phyloP scores from a whole-genome alignment of 2,113 vertebrate genomes.

The Stictonetta naevosa region DNA sequence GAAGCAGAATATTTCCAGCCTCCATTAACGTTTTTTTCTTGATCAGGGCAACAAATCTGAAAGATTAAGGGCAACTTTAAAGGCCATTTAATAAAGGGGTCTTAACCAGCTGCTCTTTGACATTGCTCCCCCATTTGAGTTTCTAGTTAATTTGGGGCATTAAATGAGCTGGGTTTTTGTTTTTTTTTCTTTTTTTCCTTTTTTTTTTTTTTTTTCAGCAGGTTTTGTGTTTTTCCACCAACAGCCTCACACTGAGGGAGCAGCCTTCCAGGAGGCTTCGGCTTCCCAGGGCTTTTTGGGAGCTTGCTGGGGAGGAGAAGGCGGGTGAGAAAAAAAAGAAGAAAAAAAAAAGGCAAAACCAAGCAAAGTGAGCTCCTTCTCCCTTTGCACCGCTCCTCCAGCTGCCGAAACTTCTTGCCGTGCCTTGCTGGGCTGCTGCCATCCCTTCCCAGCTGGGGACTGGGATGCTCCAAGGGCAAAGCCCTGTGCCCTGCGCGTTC shows the following conservation, averaged over 20 bases:
- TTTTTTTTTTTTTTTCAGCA: background rate
- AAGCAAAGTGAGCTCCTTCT: background rate
- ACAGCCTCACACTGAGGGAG: background rate
- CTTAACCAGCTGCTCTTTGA: constrained; percentile 8
- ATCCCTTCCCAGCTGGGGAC: background rate
- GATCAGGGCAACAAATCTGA: constrained; percentile 11
- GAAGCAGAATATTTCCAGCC: constrained; percentile 22
- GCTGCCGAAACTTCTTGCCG: background rate
- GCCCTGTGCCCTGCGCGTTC: rapidly evolving
- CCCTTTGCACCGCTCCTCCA: background rate
- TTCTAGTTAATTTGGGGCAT: background rate
- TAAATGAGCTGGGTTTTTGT: background rate
- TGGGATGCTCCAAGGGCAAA: background rate
- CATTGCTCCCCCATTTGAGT: background rate
- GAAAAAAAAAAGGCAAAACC: background rate
- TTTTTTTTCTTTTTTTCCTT: too few species aligned
- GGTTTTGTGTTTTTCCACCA: background rate
- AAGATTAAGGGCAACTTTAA: constrained; percentile 72
- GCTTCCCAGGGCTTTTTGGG: background rate
- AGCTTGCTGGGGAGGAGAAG: background rate
- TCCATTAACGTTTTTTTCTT: background rate
- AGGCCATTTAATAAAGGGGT: constrained; percentile 38
- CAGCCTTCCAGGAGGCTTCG: background rate
- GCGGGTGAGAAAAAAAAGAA: background rate
- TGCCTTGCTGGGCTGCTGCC: rapidly evolving